A percentile compares a stretch with the other conserved stretches of the same genome.
Evolutionary conservation across 2,797 vertebrate genomes (phyloP).

Genomic region (Poeciliopsis gracilis): DNA sequence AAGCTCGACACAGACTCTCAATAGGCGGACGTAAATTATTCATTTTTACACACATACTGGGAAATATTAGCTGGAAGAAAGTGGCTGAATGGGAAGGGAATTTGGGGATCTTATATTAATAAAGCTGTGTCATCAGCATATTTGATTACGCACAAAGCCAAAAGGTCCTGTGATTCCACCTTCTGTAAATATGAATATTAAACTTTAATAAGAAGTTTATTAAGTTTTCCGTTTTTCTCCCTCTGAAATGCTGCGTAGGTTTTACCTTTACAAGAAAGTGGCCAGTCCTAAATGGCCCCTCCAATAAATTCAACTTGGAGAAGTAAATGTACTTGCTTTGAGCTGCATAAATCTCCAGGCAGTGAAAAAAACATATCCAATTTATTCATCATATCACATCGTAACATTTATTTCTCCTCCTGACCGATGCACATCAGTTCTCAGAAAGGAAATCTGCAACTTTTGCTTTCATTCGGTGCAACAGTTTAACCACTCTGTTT

Average conservation of each 20-base stretch:
- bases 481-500: background rate
- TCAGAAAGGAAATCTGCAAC: background rate
- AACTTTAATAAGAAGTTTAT: background rate
- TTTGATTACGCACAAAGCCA: conserved; percentile 5
- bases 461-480: background rate
- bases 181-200: background rate
- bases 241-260: background rate
- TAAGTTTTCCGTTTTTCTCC: background rate
- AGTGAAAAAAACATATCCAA: background rate
- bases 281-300: background rate
- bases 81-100: background rate
- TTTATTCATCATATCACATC: background rate
- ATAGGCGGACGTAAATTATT: conserved; percentile 12
- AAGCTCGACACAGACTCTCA: conserved; percentile 1
- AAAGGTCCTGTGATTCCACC: conserved; percentile 3
- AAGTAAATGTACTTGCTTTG: background rate
- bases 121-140: background rate
- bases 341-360: background rate
- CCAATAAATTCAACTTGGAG: background rate
- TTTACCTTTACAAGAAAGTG: background rate
- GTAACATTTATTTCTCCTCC: background rate
- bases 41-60: background rate
- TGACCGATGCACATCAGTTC: background rate
- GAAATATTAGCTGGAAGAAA: conserved; percentile 3
- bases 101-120: background rate